phyloP scores from a whole-genome alignment of 2,888 invertebrate genomes.

The Prionchulus punctatus region DNA sequence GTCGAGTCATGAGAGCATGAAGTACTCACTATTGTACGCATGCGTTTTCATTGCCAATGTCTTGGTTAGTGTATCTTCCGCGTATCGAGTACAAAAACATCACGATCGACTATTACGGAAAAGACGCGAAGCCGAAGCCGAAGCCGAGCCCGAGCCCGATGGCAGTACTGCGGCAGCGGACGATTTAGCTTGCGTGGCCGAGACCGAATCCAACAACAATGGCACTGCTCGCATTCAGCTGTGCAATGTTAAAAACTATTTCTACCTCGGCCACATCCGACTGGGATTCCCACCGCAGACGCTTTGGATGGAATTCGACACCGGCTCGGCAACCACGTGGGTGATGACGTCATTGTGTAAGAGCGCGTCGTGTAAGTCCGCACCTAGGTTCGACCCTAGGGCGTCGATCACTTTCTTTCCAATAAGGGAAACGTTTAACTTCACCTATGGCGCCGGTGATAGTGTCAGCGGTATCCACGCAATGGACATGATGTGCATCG shows the following conservation, averaged over 20 bases:
- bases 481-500: background rate
- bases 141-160: too few relatives aligned
- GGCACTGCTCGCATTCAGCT: background rate
- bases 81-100: too few relatives aligned
- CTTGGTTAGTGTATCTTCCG: too few relatives aligned
- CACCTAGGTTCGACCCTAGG: background rate
- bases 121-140: too few relatives aligned
- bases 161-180: too few relatives aligned
- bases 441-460: background rate
- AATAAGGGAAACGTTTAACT: background rate
- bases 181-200: background rate
- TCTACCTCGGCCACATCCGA: background rate
- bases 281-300: background rate
- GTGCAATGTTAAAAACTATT: constrained; percentile 1
- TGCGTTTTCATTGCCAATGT: too few relatives aligned
- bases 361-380: background rate
- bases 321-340: constrained; percentile 1
- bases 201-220: background rate
- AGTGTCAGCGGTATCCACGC: background rate
- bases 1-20: too few relatives aligned
- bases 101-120: too few relatives aligned
- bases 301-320: constrained; percentile 4
- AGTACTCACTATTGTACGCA: too few relatives aligned
- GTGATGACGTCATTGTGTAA: background rate
- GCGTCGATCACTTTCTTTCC: background rate